Evolutionary conservation across 2,113 vertebrate genomes (phyloP), one percentile per base, ranked within the genome.

Genomic region (Piaya cayana): DNA sequence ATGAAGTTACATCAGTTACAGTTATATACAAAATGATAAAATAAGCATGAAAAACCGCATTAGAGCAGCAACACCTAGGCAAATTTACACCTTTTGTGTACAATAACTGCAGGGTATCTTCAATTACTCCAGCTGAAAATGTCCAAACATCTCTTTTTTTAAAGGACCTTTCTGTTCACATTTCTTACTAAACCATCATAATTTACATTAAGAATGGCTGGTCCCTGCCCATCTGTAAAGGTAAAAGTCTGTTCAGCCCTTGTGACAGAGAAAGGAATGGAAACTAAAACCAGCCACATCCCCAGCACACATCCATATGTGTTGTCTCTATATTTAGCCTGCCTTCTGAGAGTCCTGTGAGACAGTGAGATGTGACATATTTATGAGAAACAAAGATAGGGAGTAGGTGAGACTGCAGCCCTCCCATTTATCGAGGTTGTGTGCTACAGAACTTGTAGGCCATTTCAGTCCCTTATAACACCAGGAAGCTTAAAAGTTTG

Each of bases 51-150:
- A 87, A 82, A 60, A 76, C 76, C 82, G 69, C 60, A 67, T 42
- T 29, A 88, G 26, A 92, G 76, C 68, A 92, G 68, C 85, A 96
- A 80, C 79, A 95, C 71, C 68, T 74, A 22, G 42, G 79, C 71
- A 83, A 83, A 70, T 81, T 89, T 86, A 81, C 56, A 92, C 90
- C 79, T 70, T 60, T 34, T 14, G 12, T 3, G 15, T 32, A 55
- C 85, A 81, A 4, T 52, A 90, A 82, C 87, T 71, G 68, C 13
- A 86, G 68, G 75, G 75, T 67, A 90, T 36, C 8, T 13, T 59
- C 92, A 94, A 71, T 75, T 71, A 78, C 34, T 72, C 50, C 59
- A 77, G 32, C 68, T 16, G 18, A 80, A 82, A 68, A 62, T 7
- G 16, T 29, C 76, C 71, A 68, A 88, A 29, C 23, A 36, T 32